Conservation (phyloP, 2,797 vertebrate species). For the Poecilia gillii region DNA sequence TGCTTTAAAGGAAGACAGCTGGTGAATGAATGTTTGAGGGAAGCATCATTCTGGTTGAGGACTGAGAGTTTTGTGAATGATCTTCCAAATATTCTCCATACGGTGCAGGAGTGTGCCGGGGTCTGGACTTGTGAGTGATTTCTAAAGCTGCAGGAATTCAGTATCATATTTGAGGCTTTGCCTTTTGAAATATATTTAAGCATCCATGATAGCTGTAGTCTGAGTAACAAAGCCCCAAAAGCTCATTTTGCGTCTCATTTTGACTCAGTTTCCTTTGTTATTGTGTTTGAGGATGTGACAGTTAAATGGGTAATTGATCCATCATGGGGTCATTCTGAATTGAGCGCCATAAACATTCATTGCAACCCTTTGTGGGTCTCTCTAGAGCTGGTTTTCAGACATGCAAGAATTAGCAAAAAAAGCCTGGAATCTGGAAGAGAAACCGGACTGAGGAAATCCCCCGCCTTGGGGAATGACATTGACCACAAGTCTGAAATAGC, state of each 20-base stretch:
- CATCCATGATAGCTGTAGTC: slow-evolving; percentile 47
- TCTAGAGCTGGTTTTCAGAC: slow-evolving; percentile 51
- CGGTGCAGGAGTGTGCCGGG: slow-evolving; percentile 14
- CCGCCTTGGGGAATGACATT: slow-evolving; percentile 59
- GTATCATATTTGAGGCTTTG: slow-evolving; percentile 54
- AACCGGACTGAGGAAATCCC: slow-evolving; percentile 75
- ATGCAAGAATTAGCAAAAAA: slow-evolving; percentile 60
- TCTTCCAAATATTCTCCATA: slow-evolving; percentile 5
- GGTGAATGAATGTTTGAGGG: slow-evolving; percentile 63
- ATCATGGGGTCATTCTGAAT: slow-evolving; percentile 65
- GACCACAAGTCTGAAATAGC: slow-evolving; percentile 61
- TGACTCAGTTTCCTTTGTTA: slow-evolving; percentile 70
- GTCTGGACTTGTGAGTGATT: slow-evolving; percentile 42
- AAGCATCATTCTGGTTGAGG: slow-evolving; percentile 45
- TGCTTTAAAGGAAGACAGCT: slow-evolving; percentile 56
- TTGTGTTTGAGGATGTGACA: slow-evolving; percentile 65
- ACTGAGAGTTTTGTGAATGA: slow-evolving; percentile 29
- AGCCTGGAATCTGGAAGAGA: slow-evolving; percentile 64
- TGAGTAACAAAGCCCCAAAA: slow-evolving; percentile 62
- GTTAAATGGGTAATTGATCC: slow-evolving; percentile 66
- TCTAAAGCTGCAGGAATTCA: slow-evolving; percentile 45
- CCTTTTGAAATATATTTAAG: slow-evolving; percentile 41
- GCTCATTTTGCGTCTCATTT: slow-evolving; percentile 29
- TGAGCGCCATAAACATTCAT: slow-evolving; percentile 53
- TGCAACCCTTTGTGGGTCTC: slow-evolving; percentile 28